These are phyloP conservation scores for Vulpes vulpes DNA, from an alignment of 2,113 vertebrate genomes.

Conservation along the genomic window DNA sequence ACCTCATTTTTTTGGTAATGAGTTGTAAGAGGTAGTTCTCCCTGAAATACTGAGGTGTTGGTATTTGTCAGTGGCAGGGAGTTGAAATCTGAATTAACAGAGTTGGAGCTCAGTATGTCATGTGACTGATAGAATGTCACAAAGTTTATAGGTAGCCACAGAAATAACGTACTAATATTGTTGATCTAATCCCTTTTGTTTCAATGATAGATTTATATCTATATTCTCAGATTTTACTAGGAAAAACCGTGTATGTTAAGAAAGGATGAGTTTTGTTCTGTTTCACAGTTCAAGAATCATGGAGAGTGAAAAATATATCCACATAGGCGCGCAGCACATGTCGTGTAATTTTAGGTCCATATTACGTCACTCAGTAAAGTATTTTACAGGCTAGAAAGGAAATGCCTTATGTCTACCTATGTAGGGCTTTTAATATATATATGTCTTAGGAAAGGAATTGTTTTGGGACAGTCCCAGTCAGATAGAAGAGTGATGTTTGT, in stretches of 20 bases:
- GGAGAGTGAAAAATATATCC: not conserved
- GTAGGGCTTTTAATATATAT: not conserved
- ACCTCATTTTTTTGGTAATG: not conserved
- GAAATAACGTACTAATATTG: not conserved
- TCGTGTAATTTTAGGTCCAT: not conserved
- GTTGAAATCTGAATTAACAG: conserved; percentile 50
- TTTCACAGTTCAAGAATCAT: not conserved
- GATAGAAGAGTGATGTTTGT: conserved; percentile 11
- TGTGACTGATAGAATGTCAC: not conserved
- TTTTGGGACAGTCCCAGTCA: not conserved
- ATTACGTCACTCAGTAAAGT: not conserved
- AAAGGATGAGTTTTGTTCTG: not conserved
- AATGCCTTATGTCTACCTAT: not conserved
- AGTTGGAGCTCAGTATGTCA: not conserved
- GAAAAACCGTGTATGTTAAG: not conserved
- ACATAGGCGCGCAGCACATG: not conserved
- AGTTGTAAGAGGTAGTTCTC: not conserved
- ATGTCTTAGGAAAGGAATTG: conserved; percentile 43
- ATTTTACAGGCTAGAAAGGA: not conserved
- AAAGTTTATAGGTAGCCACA: not conserved
- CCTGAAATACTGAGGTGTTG: conserved; percentile 40
- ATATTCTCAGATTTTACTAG: conserved; percentile 18
- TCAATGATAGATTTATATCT: not conserved
- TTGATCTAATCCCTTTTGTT: conserved; percentile 22
- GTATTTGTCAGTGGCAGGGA: not conserved